Conservation (phyloP, 1,140 invertebrate species). For the Anastatus disparis region DNA sequence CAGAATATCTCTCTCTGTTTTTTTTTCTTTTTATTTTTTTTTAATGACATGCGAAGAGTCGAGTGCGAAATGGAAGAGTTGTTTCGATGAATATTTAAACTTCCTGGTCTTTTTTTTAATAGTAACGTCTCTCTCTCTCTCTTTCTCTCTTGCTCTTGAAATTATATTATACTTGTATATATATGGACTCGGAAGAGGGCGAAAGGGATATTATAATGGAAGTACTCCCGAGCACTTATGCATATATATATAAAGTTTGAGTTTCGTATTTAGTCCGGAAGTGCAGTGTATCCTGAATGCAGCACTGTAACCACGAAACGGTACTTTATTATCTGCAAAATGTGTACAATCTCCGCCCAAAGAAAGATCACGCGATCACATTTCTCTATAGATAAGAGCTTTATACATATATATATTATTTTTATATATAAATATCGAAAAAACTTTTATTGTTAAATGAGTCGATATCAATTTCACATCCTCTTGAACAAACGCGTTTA, state of each 20-base stretch:
- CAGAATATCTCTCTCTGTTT: background rate
- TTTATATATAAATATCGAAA: too few relatives aligned
- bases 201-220: slow-evolving; percentile 39
- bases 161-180: slow-evolving; percentile 38
- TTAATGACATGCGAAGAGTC: slow-evolving; percentile 49
- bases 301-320: slow-evolving; percentile 50
- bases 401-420: background rate
- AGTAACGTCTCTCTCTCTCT: slow-evolving; percentile 10
- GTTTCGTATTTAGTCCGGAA: slow-evolving; percentile 53
- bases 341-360: slow-evolving; percentile 51
- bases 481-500: too few relatives aligned
- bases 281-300: slow-evolving; percentile 45
- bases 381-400: slow-evolving; percentile 24
- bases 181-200: slow-evolving; percentile 1
- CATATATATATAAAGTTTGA: too few relatives aligned
- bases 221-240: slow-evolving; percentile 40
- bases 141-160: slow-evolving; percentile 41
- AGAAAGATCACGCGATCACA: slow-evolving; percentile 41
- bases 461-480: slow-evolving; percentile 31
- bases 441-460: too few relatives aligned
- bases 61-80: slow-evolving; percentile 49
- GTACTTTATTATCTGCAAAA: slow-evolving; percentile 55
- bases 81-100: slow-evolving; percentile 52
- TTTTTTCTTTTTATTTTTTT: slow-evolving; percentile 22
- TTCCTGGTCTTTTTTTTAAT: slow-evolving; percentile 51